Evolutionary conservation across 2,888 invertebrate species (phyloP).

Genomic region (Caenorhabditis virilis): DNA sequence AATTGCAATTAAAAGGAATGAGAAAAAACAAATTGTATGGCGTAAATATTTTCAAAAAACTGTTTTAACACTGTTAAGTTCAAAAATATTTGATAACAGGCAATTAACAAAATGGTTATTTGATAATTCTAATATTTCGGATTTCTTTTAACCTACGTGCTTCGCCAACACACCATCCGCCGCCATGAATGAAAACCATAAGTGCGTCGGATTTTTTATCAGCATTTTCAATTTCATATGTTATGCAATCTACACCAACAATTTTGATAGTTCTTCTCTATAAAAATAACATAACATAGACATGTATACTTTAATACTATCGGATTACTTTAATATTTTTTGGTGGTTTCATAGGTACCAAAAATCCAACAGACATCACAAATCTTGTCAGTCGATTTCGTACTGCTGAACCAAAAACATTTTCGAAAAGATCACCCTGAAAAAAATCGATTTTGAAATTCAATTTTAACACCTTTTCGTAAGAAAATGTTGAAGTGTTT

Average conservation of each 20-base stretch:
- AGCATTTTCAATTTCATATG: conserved; percentile 50
- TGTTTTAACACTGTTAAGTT: no score
- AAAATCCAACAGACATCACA: conserved; percentile 21
- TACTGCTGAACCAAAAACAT: conserved; percentile 45
- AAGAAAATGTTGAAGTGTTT: neutral
- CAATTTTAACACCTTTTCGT: no score
- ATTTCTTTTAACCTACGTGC: conserved; percentile 19
- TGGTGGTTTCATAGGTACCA: conserved; percentile 36
- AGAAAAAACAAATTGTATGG: no score
- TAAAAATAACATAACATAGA: conserved; percentile 5
- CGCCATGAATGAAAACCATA: conserved; percentile 65
- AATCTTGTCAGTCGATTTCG: conserved; percentile 47
- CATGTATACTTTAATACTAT: neutral
- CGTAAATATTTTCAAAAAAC: neutral
- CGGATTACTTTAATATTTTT: conserved; percentile 41
- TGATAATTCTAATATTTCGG: neutral
- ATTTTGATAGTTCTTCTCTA: conserved; percentile 35
- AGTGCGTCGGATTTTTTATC: conserved; percentile 37
- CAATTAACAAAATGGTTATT: neutral
- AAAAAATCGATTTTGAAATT: no score
- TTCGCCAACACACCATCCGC: conserved; percentile 38
- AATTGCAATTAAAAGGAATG: no score
- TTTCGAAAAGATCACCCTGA: conserved; percentile 58
- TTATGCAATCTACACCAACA: conserved; percentile 55
- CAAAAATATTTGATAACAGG: no score